Base-by-base conservation (phyloP, 2,797 vertebrate species). In the Pipistrellus pipistrellus region DNA sequence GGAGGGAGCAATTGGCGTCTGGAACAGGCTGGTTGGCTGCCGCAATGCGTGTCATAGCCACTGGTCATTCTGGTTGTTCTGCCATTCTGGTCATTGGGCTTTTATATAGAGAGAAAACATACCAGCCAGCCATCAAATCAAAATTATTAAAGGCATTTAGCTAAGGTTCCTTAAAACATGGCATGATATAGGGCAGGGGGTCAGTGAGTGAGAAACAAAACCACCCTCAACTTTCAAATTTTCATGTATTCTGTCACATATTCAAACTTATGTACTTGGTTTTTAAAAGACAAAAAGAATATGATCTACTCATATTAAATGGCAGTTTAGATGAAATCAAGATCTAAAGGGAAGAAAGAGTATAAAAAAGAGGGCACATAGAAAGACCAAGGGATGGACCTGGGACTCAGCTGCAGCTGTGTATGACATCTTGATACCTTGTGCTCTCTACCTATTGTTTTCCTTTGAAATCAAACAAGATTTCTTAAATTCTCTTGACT, bases 131-230 rank as follows among this genome's bases (percentile, higher is more conserved):
- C 8, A 69, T 30, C 15, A 59, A 64, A 51, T 27, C 32, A 92
- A 80, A 27, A 83, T 73, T 90, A 81, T n/a, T 93, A 87, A 81
- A 81, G 55, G 48, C 11, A 91, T 62, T 59, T 66, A 82, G n/a
- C 32, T 88, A 68, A 94, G 44, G 30, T 46, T 93, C 53, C 73
- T 91, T 80, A 62, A 95, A 93, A 92, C 88, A 85, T n/a, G 30
- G 62, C 21, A 85, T 18, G 27, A 41, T 57, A 64, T 3, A 69
- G 83, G 64, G 20, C 10, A 73, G 32, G 15, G 59, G 53, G 14
- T 86, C 10, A 4, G 15, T 81, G 35, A 5, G 72, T 21, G 4
- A 30, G 64, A 89, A 88, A 69, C 41, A 90, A 95, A 92, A 30
- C 14, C 12, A 95, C 4, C 14, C n/a, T 57, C 48, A 78, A 80